Conservation (phyloP, 2,888 invertebrate genomes). For the Hybos culiciformis region DNA sequence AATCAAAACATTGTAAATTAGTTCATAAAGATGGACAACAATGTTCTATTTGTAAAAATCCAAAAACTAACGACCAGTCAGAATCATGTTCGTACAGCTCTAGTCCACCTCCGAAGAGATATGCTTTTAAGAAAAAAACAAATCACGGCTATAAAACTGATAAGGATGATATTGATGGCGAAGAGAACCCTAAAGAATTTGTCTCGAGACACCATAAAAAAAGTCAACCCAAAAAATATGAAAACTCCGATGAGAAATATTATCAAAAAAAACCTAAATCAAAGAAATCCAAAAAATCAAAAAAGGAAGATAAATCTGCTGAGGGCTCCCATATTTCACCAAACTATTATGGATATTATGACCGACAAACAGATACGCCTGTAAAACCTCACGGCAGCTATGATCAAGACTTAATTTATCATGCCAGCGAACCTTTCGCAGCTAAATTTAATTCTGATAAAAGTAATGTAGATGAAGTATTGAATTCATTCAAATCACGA, state of each 20-base stretch:
- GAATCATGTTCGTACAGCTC: conserved; percentile 70
- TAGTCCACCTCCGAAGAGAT: conserved; percentile 55
- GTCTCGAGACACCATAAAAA: not conserved
- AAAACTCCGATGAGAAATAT: not conserved
- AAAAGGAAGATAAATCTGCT: not conserved
- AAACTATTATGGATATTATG: not conserved
- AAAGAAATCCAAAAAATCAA: not conserved
- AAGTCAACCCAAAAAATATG: not conserved
- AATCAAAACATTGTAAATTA: conserved; percentile 50
- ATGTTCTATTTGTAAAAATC: conserved; percentile 62
- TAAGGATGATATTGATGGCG: conserved; percentile 11
- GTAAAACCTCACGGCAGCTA: not conserved
- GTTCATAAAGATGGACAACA: conserved; percentile 43
- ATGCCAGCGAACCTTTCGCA: conserved; percentile 1
- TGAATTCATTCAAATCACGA: conserved; percentile 59
- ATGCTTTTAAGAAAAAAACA: conserved; percentile 47
- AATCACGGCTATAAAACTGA: conserved; percentile 45
- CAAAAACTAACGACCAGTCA: conserved; percentile 58
- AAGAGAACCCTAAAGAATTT: conserved; percentile 10
- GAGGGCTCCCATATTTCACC: not conserved
- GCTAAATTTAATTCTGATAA: not conserved
- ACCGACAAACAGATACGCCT: not conserved
- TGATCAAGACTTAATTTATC: not conserved
- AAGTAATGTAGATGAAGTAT: conserved; percentile 48
- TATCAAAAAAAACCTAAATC: no score